phyloP scores from a whole-genome alignment of 2,113 vertebrate genomes.

The Tragelaphus strepsiceros region DNA sequence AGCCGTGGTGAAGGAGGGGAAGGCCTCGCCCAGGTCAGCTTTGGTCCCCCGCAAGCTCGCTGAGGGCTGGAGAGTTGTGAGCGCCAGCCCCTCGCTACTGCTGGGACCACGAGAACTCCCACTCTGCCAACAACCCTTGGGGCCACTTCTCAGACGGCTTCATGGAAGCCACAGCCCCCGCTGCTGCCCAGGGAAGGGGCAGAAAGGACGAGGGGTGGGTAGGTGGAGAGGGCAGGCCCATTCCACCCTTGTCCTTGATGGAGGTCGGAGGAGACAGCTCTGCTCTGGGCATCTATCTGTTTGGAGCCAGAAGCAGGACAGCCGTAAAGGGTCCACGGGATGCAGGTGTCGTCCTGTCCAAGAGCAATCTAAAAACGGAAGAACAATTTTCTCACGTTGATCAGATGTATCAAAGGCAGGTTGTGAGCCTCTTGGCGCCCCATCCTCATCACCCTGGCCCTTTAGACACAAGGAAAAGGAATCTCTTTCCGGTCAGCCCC shows the following conservation, averaged over 20 bases:
- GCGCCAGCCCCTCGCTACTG: not conserved
- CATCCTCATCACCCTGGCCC: accelerated
- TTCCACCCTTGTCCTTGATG: not conserved
- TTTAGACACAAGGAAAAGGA: not conserved
- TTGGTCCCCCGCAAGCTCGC: accelerated
- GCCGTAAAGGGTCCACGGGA: accelerated
- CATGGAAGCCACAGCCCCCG: too few species aligned
- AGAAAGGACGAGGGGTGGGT: not conserved
- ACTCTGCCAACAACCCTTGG: accelerated
- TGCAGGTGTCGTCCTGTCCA: not conserved
- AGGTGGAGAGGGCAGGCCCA: not conserved
- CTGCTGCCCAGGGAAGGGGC: not conserved
- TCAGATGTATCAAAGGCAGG: not conserved
- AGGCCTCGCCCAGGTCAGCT: not conserved
- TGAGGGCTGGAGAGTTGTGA: accelerated
- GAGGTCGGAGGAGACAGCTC: not conserved
- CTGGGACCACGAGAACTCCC: not conserved
- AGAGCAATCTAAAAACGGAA: not conserved
- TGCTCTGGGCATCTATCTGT: not conserved
- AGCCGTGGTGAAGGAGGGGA: accelerated
- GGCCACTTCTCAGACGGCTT: not conserved
- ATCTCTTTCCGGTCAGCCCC: accelerated
- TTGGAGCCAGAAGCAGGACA: not conserved
- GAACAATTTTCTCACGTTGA: not conserved
- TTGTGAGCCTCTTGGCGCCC: not conserved